phyloP scores from a whole-genome alignment of 1,140 invertebrate species.

The Ceratosolen solmsi region DNA sequence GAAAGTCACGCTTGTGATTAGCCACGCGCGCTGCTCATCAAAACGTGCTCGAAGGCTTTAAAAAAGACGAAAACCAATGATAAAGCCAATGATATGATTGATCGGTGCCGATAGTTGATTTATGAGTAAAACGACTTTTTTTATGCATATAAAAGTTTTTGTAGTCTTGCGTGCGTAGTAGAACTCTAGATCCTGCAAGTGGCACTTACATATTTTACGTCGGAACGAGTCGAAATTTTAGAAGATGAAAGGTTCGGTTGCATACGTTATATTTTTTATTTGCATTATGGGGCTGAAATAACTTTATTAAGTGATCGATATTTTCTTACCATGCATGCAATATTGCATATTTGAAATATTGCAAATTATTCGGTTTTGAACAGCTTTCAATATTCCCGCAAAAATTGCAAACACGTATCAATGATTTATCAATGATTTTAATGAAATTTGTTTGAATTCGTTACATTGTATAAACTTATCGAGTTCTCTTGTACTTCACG shows the following conservation, averaged over 20 bases:
- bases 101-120: constrained; percentile 25
- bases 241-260: constrained; percentile 25
- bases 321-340: background rate
- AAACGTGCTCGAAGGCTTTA: constrained; percentile 24
- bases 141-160: constrained; percentile 30
- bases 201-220: background rate
- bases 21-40: constrained; percentile 12
- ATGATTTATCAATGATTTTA: background rate
- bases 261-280: background rate
- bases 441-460: background rate
- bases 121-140: background rate
- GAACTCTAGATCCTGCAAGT: background rate
- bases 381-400: too few relatives aligned
- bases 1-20: constrained; percentile 46
- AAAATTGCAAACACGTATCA: too few relatives aligned
- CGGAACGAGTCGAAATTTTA: background rate
- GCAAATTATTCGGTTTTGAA: background rate
- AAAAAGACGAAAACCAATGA: background rate
- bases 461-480: background rate
- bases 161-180: background rate
- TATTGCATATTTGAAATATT: background rate
- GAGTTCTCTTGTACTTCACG: background rate
- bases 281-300: background rate
- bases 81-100: background rate
- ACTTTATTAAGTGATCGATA: background rate